Evolutionary conservation across 2,888 invertebrate species (phyloP), one percentile per base, ranked within the genome.

Genomic region (Idaea straminata): DNA sequence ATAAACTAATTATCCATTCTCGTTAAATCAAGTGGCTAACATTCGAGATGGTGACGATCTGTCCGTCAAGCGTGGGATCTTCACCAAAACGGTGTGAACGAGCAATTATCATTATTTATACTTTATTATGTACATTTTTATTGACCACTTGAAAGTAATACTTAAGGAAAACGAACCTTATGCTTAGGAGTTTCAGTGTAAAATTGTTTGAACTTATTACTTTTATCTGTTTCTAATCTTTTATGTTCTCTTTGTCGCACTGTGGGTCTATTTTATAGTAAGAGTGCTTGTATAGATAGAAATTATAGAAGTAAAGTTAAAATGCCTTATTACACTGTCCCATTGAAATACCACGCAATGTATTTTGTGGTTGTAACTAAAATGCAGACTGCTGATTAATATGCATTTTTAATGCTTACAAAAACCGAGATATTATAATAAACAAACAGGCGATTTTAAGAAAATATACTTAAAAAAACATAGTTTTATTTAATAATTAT

Each of bases 51-150:
- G 74, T 73, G 58, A 16, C 58, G 15, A 15, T 5, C 59, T 76
- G 76, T 75, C 70, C 71, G 71, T 75, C 73, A 79, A 79, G 86
- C 87, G 87, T 87, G 87, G 84, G 88, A 87, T 80, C 69, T 67
- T 72, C 78, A 75, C 79, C 81, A 79, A 76, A 75, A 77, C 79
- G 81, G 88, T 87, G 88, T 88, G 88, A 89, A 88, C 86, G 81
- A 75, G 74, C 77, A 77, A 85, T 87, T 81, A 85, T 77, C 83
- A 85, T 87, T 82, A 84, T 85, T 89, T 87, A 86, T 88, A 84
- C 81, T 87, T 87, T 81, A 82, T 83, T 85, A 47, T 79, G 73
- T 79, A 83, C 78, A 83, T 84, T 86, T 25, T 86, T 87, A 87
- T 86, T 78, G 77, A 80, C 77, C 80, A 83, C 84, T 85, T 79